Evolutionary conservation across 2,113 vertebrate species (phyloP).

Genomic region (Rhizomys pruinosus): DNA sequence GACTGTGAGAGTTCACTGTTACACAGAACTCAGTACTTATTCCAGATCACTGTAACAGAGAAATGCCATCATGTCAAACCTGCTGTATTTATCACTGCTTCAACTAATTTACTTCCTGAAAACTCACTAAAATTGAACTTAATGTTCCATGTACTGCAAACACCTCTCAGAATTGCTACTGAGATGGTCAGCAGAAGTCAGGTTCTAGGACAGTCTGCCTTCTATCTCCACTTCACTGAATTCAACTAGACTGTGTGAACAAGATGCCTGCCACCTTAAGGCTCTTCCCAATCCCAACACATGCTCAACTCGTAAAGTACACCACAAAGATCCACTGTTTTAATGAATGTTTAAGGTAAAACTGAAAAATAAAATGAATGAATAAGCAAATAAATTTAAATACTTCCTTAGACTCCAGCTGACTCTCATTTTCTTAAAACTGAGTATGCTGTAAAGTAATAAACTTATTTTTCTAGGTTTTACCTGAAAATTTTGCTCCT

Average conservation of each 20-base stretch:
- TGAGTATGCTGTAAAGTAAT: conserved; percentile 33
- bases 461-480: conserved; percentile 1
- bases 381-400: neutral
- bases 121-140: conserved; percentile 30
- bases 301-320: neutral
- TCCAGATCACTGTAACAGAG: neutral
- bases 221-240: neutral
- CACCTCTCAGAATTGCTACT: neutral
- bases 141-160: neutral
- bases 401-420: conserved; percentile 5
- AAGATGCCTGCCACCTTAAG: neutral
- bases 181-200: conserved; percentile 17
- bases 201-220: neutral
- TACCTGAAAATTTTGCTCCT: neutral
- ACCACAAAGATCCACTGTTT: neutral
- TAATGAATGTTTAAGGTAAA: neutral
- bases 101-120: conserved; percentile 47
- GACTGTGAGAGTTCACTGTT: conserved; percentile 21
- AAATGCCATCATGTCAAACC: neutral
- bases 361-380: neutral
- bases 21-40: neutral
- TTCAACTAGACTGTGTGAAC: neutral
- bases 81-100: neutral
- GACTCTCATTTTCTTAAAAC: neutral
- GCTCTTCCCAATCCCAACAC: neutral